Conservation (phyloP, 2,113 vertebrate genomes). For the Stomatorhinus ivindoensis region DNA sequence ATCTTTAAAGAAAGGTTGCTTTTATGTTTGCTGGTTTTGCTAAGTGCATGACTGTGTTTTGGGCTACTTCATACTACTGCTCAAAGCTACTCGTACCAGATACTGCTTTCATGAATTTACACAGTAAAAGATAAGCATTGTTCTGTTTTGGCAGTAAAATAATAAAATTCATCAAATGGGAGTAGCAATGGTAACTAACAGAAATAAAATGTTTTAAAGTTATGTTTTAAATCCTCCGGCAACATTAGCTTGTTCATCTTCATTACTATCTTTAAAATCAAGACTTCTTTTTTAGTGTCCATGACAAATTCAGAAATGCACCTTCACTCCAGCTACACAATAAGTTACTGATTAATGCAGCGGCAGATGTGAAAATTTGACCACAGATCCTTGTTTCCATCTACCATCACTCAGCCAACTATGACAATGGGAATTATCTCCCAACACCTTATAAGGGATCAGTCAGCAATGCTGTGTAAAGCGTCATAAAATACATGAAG, state of each 20-base stretch:
- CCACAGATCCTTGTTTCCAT: not conserved
- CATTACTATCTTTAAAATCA: not conserved
- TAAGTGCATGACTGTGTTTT: not conserved
- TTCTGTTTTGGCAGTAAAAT: not conserved
- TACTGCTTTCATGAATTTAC: not conserved
- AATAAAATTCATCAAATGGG: not conserved
- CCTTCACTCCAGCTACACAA: not conserved
- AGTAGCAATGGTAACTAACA: not conserved
- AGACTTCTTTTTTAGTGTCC: not conserved
- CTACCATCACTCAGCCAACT: not conserved
- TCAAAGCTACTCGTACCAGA: not conserved
- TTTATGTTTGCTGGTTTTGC: constrained; percentile 10
- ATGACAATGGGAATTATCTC: constrained; percentile 3
- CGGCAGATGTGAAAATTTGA: not conserved
- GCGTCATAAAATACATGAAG: constrained; percentile 41
- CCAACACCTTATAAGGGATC: constrained; percentile 15
- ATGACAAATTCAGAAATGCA: not conserved
- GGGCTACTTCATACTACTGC: not conserved
- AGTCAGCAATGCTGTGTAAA: constrained; percentile 32
- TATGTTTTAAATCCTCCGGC: not conserved
- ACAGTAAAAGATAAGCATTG: not conserved
- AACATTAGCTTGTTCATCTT: not conserved
- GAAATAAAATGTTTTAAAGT: constrained; percentile 12
- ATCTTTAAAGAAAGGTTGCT: not conserved
- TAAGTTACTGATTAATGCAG: not conserved